These are phyloP conservation scores for Parauchenoglanis punctatus DNA, from an alignment of 2,797 vertebrate species.

Conservation along the genomic window DNA sequence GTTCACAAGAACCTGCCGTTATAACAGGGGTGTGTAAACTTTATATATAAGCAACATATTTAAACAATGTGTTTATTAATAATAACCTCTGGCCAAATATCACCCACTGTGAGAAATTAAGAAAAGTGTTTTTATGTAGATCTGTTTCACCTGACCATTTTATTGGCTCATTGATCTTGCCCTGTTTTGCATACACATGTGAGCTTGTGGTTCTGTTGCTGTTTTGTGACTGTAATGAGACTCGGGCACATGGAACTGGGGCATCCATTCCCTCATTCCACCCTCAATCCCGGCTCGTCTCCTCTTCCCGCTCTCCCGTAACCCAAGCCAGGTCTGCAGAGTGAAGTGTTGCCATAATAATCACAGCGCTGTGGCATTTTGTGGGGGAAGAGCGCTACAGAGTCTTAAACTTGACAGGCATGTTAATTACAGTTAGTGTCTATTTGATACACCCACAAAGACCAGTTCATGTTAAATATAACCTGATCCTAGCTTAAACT, in stretches of 20 bases:
- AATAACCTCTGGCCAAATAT: background rate
- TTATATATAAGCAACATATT: no score
- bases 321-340: conserved; percentile 34
- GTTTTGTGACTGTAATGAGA: conserved; percentile 35
- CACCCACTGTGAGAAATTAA: background rate
- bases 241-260: conserved; percentile 30
- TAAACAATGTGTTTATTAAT: background rate
- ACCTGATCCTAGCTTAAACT: conserved; percentile 16
- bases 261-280: conserved; percentile 28
- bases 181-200: conserved; percentile 17
- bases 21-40: background rate
- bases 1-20: background rate
- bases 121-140: background rate
- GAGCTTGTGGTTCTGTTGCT: conserved; percentile 33
- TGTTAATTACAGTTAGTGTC: conserved; percentile 57
- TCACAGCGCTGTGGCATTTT: conserved; percentile 55
- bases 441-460: conserved; percentile 41
- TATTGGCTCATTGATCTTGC: background rate
- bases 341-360: conserved; percentile 61
- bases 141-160: background rate
- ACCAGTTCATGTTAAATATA: conserved; percentile 21
- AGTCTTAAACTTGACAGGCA: conserved; percentile 47
- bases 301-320: conserved; percentile 32
- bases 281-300: conserved; percentile 35
- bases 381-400: conserved; percentile 45